Evolutionary conservation across 1,140 invertebrate genomes (phyloP).

Genomic region (Saccostrea cuccullata): DNA sequence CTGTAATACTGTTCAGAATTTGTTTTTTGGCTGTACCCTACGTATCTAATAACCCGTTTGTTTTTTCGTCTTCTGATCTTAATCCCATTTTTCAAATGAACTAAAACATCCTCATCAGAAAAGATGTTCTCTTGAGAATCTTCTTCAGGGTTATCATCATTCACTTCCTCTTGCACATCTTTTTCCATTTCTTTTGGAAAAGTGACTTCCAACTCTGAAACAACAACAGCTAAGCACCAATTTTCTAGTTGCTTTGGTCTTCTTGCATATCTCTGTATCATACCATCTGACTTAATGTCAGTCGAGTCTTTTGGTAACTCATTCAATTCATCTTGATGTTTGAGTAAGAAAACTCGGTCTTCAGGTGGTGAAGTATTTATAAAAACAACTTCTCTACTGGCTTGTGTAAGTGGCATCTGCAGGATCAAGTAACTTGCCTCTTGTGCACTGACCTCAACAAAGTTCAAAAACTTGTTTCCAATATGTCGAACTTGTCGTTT

Average conservation of each 20-base stretch:
- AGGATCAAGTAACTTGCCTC: slow-evolving; percentile 51
- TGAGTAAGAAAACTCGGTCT: slow-evolving; percentile 32
- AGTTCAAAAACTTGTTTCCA: slow-evolving; percentile 45
- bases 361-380: slow-evolving; percentile 56
- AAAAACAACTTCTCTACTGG: slow-evolving; percentile 53
- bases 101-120: not conserved
- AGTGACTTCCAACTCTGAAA: slow-evolving; percentile 17
- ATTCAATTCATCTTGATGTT: slow-evolving; percentile 3
- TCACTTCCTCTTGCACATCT: not conserved
- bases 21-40: slow-evolving; percentile 42
- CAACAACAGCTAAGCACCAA: slow-evolving; percentile 41
- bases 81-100: slow-evolving; percentile 50
- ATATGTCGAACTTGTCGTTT: slow-evolving; percentile 41
- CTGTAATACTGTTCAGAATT: slow-evolving; percentile 46
- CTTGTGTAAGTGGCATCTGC: slow-evolving; percentile 50
- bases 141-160: slow-evolving; percentile 6
- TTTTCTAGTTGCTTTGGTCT: slow-evolving; percentile 38
- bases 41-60: slow-evolving; percentile 44
- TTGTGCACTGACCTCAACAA: slow-evolving; percentile 50
- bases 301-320: slow-evolving; percentile 33
- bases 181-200: slow-evolving; percentile 11
- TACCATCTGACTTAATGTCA: slow-evolving; percentile 39
- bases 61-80: slow-evolving; percentile 43
- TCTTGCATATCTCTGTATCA: slow-evolving; percentile 38
- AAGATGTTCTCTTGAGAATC: not conserved